Evolutionary conservation across 64 coral and sea anemone species (phyloP).

Genomic region (Montipora efflorescens): DNA sequence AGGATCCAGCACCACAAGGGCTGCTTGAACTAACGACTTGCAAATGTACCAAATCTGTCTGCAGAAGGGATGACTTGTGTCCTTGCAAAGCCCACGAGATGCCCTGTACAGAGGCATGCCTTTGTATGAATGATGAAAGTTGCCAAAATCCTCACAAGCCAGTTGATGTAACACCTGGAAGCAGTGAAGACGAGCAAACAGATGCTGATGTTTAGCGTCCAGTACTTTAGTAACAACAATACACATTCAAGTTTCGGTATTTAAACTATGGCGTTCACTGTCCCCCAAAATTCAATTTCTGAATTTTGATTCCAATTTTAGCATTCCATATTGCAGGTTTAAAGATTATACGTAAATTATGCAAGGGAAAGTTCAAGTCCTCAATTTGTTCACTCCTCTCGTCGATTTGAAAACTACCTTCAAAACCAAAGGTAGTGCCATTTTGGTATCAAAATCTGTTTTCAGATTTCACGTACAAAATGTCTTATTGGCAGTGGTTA

Average conservation of each 20-base stretch:
- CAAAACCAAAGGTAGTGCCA: constrained; percentile 25
- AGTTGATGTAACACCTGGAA: constrained; percentile 11
- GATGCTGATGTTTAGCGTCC: constrained; percentile 10
- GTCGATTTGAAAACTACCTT: constrained; percentile 11
- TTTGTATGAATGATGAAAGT: constrained; percentile 39
- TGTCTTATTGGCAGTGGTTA: constrained; percentile 14
- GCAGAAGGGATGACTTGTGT: constrained; percentile 51
- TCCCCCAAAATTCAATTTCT: neutral
- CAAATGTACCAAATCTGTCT: constrained; percentile 37
- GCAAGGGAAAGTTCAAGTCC: neutral
- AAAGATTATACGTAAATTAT: neutral
- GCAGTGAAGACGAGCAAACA: constrained; percentile 20
- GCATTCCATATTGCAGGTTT: constrained; percentile 9
- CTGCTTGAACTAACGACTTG: constrained; percentile 45
- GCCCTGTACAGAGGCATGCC: constrained; percentile 62
- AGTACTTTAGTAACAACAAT: neutral
- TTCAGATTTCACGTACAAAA: neutral
- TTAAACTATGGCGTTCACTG: neutral
- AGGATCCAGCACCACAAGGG: constrained; percentile 50
- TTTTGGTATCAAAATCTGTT: neutral
- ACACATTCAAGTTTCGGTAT: neutral
- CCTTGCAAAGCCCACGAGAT: constrained; percentile 50
- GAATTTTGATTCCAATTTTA: neutral
- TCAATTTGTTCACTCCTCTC: constrained; percentile 15
- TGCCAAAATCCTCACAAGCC: constrained; percentile 47